phyloP scores from a whole-genome alignment of 2,797 vertebrate genomes.

The Microctenopoma stevenorrisi region DNA sequence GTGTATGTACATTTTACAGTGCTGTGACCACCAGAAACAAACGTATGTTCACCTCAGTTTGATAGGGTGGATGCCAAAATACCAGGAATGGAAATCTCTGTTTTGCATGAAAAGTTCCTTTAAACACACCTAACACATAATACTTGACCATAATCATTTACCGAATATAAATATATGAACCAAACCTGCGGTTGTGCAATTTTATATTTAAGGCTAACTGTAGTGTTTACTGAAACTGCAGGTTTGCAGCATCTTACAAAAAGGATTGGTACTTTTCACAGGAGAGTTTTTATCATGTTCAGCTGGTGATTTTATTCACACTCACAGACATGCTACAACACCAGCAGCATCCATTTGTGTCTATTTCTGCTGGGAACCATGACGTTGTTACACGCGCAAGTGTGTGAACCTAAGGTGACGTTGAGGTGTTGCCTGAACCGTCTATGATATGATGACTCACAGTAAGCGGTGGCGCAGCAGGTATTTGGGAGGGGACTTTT shows the following conservation, averaged over 20 bases:
- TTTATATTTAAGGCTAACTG: not conserved
- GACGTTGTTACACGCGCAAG: constrained; percentile 27
- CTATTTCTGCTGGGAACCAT: not conserved
- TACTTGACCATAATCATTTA: not conserved
- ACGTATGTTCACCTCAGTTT: not conserved
- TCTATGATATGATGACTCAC: constrained; percentile 54
- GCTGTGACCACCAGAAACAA: not conserved
- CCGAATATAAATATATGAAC: not conserved
- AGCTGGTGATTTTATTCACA: not conserved
- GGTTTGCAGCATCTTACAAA: not conserved
- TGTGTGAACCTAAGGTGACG: constrained; percentile 17
- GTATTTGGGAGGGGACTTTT: constrained; percentile 33
- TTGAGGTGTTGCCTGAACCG: constrained; percentile 45
- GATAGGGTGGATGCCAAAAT: not conserved
- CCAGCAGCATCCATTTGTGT: constrained; percentile 30
- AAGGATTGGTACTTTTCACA: not conserved
- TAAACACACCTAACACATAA: not conserved
- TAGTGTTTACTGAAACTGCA: not conserved
- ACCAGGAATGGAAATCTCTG: not conserved
- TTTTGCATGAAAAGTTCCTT: not conserved
- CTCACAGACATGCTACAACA: constrained; percentile 5
- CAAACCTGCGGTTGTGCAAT: not conserved
- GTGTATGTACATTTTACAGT: not conserved
- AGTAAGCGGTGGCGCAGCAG: constrained; percentile 37
- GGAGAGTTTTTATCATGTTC: not conserved